phyloP scores from a whole-genome alignment of 2,797 vertebrate species.

The Morus bassanus region DNA sequence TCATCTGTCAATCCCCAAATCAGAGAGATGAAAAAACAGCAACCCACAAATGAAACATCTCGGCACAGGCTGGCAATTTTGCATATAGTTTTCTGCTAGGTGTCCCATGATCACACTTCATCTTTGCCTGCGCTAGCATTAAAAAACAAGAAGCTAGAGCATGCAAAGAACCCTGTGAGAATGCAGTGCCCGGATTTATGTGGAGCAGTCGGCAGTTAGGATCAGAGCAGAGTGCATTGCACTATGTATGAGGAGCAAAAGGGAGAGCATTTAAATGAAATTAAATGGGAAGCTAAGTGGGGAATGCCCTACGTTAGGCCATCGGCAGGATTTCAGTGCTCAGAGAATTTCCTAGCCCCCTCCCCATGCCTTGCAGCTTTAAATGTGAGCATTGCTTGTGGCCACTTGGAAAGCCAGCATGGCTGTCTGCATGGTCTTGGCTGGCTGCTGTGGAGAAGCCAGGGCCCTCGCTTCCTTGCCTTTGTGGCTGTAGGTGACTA shows the following conservation, averaged over 20 bases:
- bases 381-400: neutral
- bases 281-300: neutral
- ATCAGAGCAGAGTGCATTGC: fast-evolving
- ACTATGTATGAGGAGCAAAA: neutral
- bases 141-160: neutral
- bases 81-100: neutral
- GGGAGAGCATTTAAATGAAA: neutral
- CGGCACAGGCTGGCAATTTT: neutral
- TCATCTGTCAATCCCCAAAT: neutral
- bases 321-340: neutral
- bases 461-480: neutral
- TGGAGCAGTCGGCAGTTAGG: neutral
- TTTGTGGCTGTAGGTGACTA: constrained; percentile 13
- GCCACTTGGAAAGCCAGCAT: neutral
- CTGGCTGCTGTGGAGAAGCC: neutral
- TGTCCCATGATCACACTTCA: neutral
- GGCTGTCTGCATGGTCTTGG: neutral
- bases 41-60: neutral
- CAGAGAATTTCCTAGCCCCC: neutral
- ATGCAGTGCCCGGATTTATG: neutral
- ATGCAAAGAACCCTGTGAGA: neutral
- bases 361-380: neutral
- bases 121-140: neutral
- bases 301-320: neutral
- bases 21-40: neutral